Evolutionary conservation across 92 coral and sea anemone genomes (phyloP), one percentile per base, ranked within the genome.

Genomic region (Palythoa grandis): DNA sequence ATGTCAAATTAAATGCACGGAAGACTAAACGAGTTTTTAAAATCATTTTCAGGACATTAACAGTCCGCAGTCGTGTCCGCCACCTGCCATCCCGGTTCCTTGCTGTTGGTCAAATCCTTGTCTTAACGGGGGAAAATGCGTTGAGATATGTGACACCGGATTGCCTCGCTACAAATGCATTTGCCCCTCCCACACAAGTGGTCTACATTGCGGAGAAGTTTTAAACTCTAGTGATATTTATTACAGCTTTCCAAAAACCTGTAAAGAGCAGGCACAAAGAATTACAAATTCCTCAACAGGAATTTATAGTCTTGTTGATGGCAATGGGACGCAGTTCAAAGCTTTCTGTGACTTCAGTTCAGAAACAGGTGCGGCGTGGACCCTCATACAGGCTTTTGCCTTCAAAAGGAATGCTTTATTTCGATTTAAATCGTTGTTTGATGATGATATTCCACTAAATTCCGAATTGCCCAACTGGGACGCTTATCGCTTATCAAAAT

Each of bases 71-170:
- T 17, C 74, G 11, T 40, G 85, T 22, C 24, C 11, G 24, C 70
- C 78, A 11, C 9, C 53, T 15, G 40, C 79, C 39, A 19, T 43
- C 20, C 57, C 53, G 53, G 48, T 52, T 5, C 52, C 13, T 9
- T 88, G 91, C 74, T 88, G 91, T 82, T 76, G 24, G 52, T 85
- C 86, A 23, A 17, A 57, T 43, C 91, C 91, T 37, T 88, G 91
- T 17, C 78, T 43, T 29, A 29, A 84, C 52, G 88, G 88, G 11
- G 91, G 88, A 25, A 77, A 52, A n/a, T 84, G 91, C 71, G 72
- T 38, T 5, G 91, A 84, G 13, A 56, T 74, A 11, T 88, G 91
- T 84, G 91, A 77, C 76, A 70, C 24, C 60, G 37, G 65, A n/a
- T 82, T 65, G 16, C 40, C 39, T 52, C 57, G 91, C 43, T 88